These are phyloP conservation scores for Aphis craccivora DNA, from an alignment of 1,140 invertebrate species.

Conservation along the genomic window DNA sequence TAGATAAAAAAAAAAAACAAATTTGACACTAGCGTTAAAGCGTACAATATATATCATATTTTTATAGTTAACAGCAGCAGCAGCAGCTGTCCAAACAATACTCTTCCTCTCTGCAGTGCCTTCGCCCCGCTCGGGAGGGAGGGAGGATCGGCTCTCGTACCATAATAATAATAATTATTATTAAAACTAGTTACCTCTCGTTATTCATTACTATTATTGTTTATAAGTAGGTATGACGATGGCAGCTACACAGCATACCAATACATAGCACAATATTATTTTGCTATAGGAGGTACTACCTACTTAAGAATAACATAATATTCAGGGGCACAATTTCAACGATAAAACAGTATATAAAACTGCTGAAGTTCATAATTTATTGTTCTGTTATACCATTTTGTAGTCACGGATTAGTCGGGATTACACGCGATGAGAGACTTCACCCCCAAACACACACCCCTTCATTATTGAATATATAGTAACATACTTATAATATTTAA, in stretches of 20 bases:
- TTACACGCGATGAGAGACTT: not conserved
- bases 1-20: not conserved
- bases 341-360: not conserved
- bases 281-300: not conserved
- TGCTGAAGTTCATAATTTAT: not conserved
- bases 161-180: not conserved
- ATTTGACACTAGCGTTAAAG: not conserved
- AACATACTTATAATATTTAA: not conserved
- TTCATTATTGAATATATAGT: not conserved
- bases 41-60: not conserved
- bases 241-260: not conserved
- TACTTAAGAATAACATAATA: too few species aligned
- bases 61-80: not conserved
- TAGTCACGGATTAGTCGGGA: not conserved
- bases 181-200: not conserved
- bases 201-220: not conserved
- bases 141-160: not conserved
- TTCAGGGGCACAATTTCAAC: not conserved
- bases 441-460: too few species aligned
- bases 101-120: not conserved
- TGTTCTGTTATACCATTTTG: not conserved
- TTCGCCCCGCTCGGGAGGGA: not conserved
- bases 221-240: not conserved
- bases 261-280: not conserved
- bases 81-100: slow-evolving; percentile 55